Conservation (phyloP, 2,888 invertebrate species). For the Amphipyra tragopoginis region DNA sequence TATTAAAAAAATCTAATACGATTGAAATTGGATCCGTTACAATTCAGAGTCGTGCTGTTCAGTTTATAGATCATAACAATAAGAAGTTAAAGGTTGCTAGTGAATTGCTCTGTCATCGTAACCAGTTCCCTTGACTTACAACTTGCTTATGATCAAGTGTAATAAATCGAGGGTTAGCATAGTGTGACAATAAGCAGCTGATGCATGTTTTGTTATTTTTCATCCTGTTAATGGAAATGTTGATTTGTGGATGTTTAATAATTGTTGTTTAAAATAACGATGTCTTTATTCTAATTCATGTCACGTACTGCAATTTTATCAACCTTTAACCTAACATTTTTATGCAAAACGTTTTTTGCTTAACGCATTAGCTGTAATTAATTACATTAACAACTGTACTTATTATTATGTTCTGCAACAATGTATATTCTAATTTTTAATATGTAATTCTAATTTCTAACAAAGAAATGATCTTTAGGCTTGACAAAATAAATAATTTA, state of each 20-base stretch:
- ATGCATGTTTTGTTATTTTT: constrained; percentile 2
- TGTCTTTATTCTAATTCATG: constrained; percentile 2
- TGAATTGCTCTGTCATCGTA: constrained; percentile 23
- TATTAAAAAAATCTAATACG: background rate
- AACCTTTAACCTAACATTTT: background rate
- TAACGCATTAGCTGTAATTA: too few species aligned
- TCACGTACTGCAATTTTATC: constrained; percentile 1
- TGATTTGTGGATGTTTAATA: constrained; percentile 10
- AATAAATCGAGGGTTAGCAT: constrained; percentile 13
- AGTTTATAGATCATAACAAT: background rate
- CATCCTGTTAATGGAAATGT: background rate
- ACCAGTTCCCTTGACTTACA: constrained; percentile 14
- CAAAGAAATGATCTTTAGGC: too few species aligned
- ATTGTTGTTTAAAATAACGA: background rate
- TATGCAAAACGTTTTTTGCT: background rate
- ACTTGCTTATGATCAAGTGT: constrained; percentile 15
- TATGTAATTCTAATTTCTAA: too few species aligned
- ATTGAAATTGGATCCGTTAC: background rate
- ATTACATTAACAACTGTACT: too few species aligned
- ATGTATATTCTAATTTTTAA: too few species aligned
- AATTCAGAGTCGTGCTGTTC: background rate
- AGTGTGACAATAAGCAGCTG: constrained; percentile 16
- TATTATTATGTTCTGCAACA: too few species aligned
- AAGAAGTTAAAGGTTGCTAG: background rate
- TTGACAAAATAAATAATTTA: too few species aligned